A percentile compares a stretch with the other conserved stretches of the same genome.
Conservation (phyloP, 1,140 invertebrate species). For the Ceratoteleas bidentatus region DNA sequence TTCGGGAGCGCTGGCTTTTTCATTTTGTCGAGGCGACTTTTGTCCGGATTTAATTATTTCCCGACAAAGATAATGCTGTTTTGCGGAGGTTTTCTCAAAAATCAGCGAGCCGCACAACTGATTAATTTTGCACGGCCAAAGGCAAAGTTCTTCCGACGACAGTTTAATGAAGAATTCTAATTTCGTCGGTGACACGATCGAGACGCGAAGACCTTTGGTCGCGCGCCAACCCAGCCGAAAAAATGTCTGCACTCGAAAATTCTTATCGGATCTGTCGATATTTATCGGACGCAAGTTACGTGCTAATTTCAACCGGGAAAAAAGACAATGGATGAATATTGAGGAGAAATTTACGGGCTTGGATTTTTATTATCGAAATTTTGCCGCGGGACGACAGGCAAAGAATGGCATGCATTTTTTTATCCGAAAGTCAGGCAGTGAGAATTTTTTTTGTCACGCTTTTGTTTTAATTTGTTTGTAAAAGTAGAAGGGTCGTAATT, state of each 20-base stretch:
- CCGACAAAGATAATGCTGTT: no score
- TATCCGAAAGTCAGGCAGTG: no score
- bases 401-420: no score
- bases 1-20: no score
- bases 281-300: slow-evolving; percentile 42
- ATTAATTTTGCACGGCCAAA: slow-evolving; percentile 24
- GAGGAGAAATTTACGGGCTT: neutral
- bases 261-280: slow-evolving; percentile 54
- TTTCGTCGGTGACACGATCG: slow-evolving; percentile 23
- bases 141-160: slow-evolving; percentile 18
- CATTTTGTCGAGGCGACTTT: no score
- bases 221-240: slow-evolving; percentile 38
- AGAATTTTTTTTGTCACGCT: no score
- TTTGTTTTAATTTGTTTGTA: no score
- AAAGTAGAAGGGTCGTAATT: no score
- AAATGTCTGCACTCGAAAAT: slow-evolving; percentile 41
- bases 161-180: slow-evolving; percentile 54
- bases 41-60: no score
- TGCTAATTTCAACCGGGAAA: slow-evolving; percentile 31
- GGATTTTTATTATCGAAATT: no score
- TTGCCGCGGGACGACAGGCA: no score
- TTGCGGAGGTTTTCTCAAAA: no score
- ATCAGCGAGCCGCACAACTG: neutral
- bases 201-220: slow-evolving; percentile 50
- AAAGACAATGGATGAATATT: slow-evolving; percentile 64